Percentiles rank a stretch among this genome's conserved stretches.
Evolutionary conservation across 1,140 invertebrate genomes (phyloP).

Genomic region (Drosophila carrolli): DNA sequence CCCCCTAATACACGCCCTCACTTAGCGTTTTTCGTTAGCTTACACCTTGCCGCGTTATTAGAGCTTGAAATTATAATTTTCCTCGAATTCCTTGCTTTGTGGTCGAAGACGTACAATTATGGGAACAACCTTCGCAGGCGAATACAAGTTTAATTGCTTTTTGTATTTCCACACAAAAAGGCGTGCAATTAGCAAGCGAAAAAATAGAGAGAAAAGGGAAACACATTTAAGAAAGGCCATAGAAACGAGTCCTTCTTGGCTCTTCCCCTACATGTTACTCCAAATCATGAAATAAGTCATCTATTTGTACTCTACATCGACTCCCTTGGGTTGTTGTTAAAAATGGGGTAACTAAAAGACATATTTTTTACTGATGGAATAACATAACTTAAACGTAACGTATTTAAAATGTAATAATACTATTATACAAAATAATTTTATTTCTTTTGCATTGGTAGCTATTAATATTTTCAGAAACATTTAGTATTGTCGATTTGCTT

Average conservation of each 20-base stretch:
- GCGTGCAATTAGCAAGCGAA: slow-evolving; percentile 62
- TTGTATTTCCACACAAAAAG: slow-evolving; percentile 64
- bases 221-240: slow-evolving; percentile 34
- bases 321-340: no score
- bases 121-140: slow-evolving; percentile 61
- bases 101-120: slow-evolving; percentile 58
- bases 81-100: slow-evolving; percentile 31
- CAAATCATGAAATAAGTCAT: background rate
- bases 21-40: slow-evolving; percentile 48
- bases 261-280: background rate
- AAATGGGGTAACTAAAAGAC: no score
- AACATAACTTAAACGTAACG: no score
- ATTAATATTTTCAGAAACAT: no score
- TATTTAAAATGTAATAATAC: no score
- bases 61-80: slow-evolving; percentile 68
- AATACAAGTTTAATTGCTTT: slow-evolving; percentile 73
- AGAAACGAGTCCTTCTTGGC: slow-evolving; percentile 11
- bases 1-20: slow-evolving; percentile 38
- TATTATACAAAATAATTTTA: no score
- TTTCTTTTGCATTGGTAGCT: no score
- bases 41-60: slow-evolving; percentile 59
- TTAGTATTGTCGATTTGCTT: no score
- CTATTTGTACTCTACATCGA: no score
- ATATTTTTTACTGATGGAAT: no score
- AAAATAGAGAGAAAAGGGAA: slow-evolving; percentile 21